Evolutionary conservation across 2,888 invertebrate species (phyloP).

Genomic region (Pyralis farinalis): DNA sequence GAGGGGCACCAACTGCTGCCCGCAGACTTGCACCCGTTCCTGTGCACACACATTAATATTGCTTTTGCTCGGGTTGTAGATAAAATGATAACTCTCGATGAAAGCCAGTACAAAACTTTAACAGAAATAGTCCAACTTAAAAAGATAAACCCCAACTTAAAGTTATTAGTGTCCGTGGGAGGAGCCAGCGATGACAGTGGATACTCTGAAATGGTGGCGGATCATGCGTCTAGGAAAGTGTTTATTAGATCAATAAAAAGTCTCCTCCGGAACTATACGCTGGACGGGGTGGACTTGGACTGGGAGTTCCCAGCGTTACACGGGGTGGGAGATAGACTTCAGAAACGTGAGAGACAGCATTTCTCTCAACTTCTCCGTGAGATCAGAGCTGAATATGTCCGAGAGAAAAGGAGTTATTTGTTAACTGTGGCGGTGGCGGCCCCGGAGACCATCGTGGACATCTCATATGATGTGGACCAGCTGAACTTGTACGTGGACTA

Average conservation of each 20-base stretch:
- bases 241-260: conserved; percentile 80
- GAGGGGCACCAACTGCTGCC: conserved; percentile 63
- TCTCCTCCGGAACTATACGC: conserved; percentile 70
- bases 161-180: conserved; percentile 89
- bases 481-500: conserved; percentile 91
- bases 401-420: conserved; percentile 80
- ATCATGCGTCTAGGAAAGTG: conserved; percentile 85
- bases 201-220: conserved; percentile 86
- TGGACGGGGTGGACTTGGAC: conserved; percentile 90
- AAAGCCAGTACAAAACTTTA: conserved; percentile 53
- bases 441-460: conserved; percentile 86
- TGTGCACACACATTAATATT: conserved; percentile 92
- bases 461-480: conserved; percentile 89
- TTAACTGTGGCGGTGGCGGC: conserved; percentile 91
- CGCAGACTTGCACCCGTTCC: conserved; percentile 82
- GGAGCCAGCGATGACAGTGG: conserved; percentile 81
- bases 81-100: conserved; percentile 78
- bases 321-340: conserved; percentile 1
- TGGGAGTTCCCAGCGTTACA: conserved; percentile 92
- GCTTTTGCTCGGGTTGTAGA: conserved; percentile 86
- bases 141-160: conserved; percentile 82
- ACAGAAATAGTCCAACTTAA: conserved; percentile 77
- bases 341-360: conserved; percentile 83
- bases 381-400: conserved; percentile 84
- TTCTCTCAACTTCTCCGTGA: conserved; percentile 88